Conservation (phyloP, 1,140 invertebrate genomes). For the Pseudomyrmex cubaensis region DNA sequence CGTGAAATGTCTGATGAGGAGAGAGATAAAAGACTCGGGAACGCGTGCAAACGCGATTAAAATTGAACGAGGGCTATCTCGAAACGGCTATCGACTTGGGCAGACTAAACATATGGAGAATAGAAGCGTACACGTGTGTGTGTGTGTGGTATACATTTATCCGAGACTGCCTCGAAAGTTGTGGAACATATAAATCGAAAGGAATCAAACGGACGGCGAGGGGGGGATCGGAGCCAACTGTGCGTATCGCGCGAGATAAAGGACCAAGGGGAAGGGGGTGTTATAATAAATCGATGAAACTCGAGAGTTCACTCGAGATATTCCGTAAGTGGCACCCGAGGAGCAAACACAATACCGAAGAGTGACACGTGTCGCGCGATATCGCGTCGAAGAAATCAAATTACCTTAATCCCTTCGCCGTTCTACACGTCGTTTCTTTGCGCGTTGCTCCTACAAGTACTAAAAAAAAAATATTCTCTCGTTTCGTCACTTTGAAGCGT, state of each 20-base stretch:
- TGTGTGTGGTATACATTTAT: neutral
- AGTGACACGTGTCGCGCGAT: neutral
- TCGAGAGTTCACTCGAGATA: slow-evolving; percentile 37
- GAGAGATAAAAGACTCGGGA: neutral
- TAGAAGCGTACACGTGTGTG: neutral
- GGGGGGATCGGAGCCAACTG: slow-evolving; percentile 35
- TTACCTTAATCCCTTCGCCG: neutral
- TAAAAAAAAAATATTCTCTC: neutral
- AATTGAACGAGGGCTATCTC: neutral
- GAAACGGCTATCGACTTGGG: neutral
- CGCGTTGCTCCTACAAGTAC: no score
- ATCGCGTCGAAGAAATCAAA: slow-evolving; percentile 10
- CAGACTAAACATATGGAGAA: neutral
- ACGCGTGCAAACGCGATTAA: neutral
- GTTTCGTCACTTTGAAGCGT: neutral
- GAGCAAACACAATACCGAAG: slow-evolving; percentile 9
- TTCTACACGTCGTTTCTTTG: no score
- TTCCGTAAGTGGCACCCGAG: slow-evolving; percentile 30
- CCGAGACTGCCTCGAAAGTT: neutral
- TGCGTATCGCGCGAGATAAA: slow-evolving; percentile 45
- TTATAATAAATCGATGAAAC: slow-evolving; percentile 44
- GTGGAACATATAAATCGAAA: slow-evolving; percentile 22
- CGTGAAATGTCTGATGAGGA: neutral
- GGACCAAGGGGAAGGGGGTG: neutral
- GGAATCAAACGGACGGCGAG: slow-evolving; percentile 22